These are phyloP conservation scores for Axinella damicornis DNA, from an alignment of 37 sponge, comb jelly and placozoan genomes.

Conservation along the genomic window DNA sequence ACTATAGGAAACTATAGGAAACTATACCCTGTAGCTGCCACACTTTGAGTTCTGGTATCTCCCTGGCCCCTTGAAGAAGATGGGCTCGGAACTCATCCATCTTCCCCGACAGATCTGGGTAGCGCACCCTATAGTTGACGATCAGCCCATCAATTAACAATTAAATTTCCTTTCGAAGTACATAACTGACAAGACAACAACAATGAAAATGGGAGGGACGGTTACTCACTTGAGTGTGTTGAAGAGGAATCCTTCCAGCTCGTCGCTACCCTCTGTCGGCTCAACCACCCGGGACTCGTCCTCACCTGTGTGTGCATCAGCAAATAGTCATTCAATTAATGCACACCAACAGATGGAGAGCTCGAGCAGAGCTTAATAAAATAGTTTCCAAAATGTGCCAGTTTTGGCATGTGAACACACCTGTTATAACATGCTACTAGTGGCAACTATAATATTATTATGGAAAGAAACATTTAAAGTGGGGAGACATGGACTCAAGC, in stretches of 20 bases:
- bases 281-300: background rate
- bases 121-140: constrained; percentile 32
- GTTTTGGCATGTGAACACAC: too few relatives aligned
- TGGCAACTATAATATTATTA: too few relatives aligned
- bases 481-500: too few relatives aligned
- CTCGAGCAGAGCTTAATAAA: too few relatives aligned
- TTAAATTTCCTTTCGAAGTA: background rate
- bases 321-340: too few relatives aligned
- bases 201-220: too few relatives aligned
- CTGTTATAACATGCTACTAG: too few relatives aligned
- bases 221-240: constrained; percentile 70
- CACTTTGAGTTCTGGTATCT: constrained; percentile 85
- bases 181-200: background rate
- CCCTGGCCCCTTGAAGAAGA: constrained; percentile 75
- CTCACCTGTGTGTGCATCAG: background rate
- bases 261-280: constrained; percentile 50
- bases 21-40: constrained; percentile 92
- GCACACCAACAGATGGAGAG: too few relatives aligned
- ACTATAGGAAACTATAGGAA: too few relatives aligned
- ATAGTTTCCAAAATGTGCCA: too few relatives aligned
- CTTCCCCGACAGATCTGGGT: constrained; percentile 62
- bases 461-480: too few relatives aligned
- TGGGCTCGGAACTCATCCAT: constrained; percentile 76
- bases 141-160: background rate
- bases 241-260: constrained; percentile 90